Percentiles rank a stretch among this genome's conserved stretches.
These are phyloP conservation scores for Cavia aperea DNA, from an alignment of 2,113 vertebrate species.

Conservation along the genomic window DNA sequence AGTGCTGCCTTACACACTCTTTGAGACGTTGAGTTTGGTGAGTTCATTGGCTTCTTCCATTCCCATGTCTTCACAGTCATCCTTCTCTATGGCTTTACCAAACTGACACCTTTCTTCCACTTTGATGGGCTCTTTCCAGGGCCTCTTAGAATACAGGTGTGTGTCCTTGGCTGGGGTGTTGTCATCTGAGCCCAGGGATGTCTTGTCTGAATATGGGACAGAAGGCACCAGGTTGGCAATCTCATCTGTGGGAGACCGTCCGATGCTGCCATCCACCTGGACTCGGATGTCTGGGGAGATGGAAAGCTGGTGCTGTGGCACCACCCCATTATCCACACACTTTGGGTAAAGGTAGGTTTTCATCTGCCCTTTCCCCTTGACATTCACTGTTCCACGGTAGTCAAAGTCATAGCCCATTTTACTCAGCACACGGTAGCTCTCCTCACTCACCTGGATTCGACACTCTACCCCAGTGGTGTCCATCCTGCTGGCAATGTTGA, in stretches of 20 bases:
- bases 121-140: conserved; percentile 64
- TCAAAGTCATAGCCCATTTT: conserved; percentile 96
- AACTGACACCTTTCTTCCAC: conserved; percentile 69
- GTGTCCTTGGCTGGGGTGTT: conserved; percentile 69
- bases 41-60: conserved; percentile 82
- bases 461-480: conserved; percentile 97
- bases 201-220: conserved; percentile 74
- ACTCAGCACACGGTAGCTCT: conserved; percentile 89
- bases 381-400: conserved; percentile 97
- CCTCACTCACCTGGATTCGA: conserved; percentile 97
- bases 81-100: conserved; percentile 68
- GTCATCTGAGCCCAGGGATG: conserved; percentile 65
- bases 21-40: conserved; percentile 86
- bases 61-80: conserved; percentile 74
- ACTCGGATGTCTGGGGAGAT: conserved; percentile 95
- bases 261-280: conserved; percentile 98
- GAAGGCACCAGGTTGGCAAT: conserved; percentile 88
- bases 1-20: conserved; percentile 83
- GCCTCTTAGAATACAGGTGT: conserved; percentile 69
- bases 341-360: conserved; percentile 97
- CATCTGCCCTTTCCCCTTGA: conserved; percentile 99
- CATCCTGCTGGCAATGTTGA: conserved; percentile 99
- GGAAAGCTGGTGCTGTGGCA: conserved; percentile 83
- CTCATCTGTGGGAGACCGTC: conserved; percentile 96
- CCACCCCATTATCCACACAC: conserved; percentile 84